Evolutionary conservation across 2,888 invertebrate species (phyloP), one percentile per base, ranked within the genome.

Genomic region (Phragmatobia fuliginosa): DNA sequence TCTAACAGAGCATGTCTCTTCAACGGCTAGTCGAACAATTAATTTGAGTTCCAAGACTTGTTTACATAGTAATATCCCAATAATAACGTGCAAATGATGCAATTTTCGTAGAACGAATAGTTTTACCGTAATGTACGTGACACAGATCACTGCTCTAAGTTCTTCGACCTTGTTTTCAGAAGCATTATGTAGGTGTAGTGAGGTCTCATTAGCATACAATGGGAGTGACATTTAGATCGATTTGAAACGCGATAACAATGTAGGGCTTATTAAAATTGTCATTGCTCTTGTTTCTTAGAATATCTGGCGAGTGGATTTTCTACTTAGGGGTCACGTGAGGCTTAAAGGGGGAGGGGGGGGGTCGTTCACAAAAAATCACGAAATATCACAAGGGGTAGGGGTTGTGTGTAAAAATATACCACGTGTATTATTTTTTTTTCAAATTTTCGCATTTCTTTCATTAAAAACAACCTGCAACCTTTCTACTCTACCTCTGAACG

Each of bases 151-250:
- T n/a, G 32, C 33, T 33, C 33, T 49, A n/a, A 64, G 62, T 62
- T 52, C 56, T 45, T 32, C 6, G 41, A 25, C 67, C 67, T 71
- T 45, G 71, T 33, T 64, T 33, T 28, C 18, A 61, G 61, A 16
- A 11, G 36, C 45, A 73, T 49, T 49, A 56, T 75, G 70, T 70
- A 38, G 72, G 80, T 62, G 72, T 72, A 21, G 6, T 36, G 68
- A 59, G 49, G 32, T 38, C 79, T 68, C 69, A 74, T 81, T 81
- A 65, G 21, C 73, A 81, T 76, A 80, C 81, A 81, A 80, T 80
- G 21, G 70, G n/a, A 10, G 56, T 38, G 36, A 60, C 64, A 69
- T 58, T 71, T 56, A 71, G 65, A 67, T 65, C 62, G 31, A 75
- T 75, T 68, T 68, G 62, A 61, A 25, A 36, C 21, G 10, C 7